These are phyloP conservation scores for Neoarius graeffei DNA, from an alignment of 2,113 vertebrate species.

Conservation along the genomic window DNA sequence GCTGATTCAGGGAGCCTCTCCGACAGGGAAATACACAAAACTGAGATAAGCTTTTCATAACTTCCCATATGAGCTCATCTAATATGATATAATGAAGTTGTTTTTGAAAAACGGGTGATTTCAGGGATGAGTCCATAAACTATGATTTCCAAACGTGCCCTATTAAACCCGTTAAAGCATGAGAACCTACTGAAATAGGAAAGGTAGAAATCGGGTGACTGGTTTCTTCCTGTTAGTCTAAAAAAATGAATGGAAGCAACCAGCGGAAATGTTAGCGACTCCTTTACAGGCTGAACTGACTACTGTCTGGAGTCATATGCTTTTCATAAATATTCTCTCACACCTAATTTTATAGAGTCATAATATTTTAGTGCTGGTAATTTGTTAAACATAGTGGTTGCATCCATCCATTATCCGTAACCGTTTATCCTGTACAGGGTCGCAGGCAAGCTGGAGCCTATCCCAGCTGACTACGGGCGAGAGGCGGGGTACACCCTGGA, in stretches of 20 bases:
- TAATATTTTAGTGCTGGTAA: not conserved
- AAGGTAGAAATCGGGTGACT: not conserved
- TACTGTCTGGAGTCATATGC: not conserved
- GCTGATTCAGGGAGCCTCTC: conserved; percentile 6
- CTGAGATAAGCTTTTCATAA: conserved; percentile 3
- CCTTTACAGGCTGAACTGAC: not conserved
- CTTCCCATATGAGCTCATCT: not conserved
- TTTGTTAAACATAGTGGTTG: not conserved
- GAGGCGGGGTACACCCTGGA: no score
- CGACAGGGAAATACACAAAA: conserved; percentile 6
- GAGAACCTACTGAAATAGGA: not conserved
- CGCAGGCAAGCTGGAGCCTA: no score
- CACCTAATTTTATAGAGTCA: not conserved
- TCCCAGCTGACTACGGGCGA: no score
- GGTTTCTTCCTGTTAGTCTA: not conserved
- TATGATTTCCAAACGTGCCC: not conserved
- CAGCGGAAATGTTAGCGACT: not conserved
- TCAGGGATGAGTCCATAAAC: not conserved
- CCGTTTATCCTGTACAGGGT: no score
- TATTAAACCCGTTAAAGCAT: not conserved
- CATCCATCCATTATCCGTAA: no score
- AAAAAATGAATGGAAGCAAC: not conserved
- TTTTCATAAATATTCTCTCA: not conserved
- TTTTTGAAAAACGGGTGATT: not conserved
- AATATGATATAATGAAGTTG: not conserved